Base-by-base conservation (phyloP, 2,888 invertebrate genomes). In the Gymnocheta viridis region DNA sequence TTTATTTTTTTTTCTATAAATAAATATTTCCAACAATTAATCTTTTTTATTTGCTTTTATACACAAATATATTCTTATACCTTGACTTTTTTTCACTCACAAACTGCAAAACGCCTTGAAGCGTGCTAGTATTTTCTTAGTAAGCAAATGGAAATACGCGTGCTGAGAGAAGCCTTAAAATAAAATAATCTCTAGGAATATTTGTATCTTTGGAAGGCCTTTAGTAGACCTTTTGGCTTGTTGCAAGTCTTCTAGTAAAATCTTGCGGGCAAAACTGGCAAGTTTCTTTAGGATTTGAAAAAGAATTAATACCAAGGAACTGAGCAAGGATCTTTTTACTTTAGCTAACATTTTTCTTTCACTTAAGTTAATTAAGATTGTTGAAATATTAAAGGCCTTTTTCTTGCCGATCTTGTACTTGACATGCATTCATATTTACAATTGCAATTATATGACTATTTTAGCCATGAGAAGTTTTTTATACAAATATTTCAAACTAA, bases 401-500 rank as follows among this genome's bases (percentile, higher is more conserved):
- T n/a, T n/a, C n/a, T n/a, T n/a, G n/a, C n/a, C n/a, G 5, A 44
- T 2, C 49, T 12, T 49, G 47, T 47, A 6, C 19, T 47, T 47
- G 6, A 19, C 19, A 9, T 19, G 2, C 17, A n/a, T 47, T 6
- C 19, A 12, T 10, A 2, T 35, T 10, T 35, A 12, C 12, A 19
- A 6, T 10, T 17, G 17, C 19, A 58, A 12, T 56, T 35, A 22
- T 7, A 14, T 7, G 6, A 22, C 22, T 38, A 22, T 14, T 54
- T 54, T 24, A 60, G 35, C 12, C 19, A 22, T 12, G 35, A 38
- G 22, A 7, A 10, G 7, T 17, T 56, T 17, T 51, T 1, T 27
- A 19, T 10, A 29, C 6, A 22, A 29, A 19, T 38, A 41, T 67
- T 82, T 76, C 32, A 76, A 70, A 58, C 70, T 41, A 82, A 77